phyloP scores from a whole-genome alignment of 2,113 vertebrate species.

The Pituophis catenifer region DNA sequence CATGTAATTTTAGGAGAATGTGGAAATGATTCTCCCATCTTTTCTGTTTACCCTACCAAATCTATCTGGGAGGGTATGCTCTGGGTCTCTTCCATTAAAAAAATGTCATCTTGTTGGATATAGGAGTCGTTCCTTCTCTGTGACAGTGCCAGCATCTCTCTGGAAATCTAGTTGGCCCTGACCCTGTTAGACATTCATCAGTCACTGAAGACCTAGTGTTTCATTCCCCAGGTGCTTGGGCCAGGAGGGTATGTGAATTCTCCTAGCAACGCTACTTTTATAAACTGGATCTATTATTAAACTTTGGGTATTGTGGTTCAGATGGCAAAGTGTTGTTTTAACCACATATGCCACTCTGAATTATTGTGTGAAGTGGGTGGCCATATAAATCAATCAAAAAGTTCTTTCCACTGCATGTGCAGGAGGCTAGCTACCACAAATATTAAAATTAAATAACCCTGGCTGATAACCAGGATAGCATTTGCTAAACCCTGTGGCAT shows the following conservation, averaged over 20 bases:
- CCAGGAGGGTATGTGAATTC: neutral
- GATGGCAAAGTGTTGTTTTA: neutral
- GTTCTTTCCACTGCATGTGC: neutral
- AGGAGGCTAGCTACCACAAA: neutral
- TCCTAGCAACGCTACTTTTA: neutral
- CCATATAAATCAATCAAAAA: neutral
- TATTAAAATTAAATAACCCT: neutral
- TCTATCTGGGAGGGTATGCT: neutral
- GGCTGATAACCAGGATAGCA: neutral
- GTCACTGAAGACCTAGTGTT: neutral
- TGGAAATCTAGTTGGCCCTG: neutral
- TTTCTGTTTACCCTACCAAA: neutral
- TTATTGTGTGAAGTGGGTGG: neutral
- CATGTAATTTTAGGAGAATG: neutral
- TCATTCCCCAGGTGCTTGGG: neutral
- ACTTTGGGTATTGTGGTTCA: neutral
- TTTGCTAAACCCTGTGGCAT: neutral
- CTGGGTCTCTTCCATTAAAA: neutral
- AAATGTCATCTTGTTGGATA: neutral
- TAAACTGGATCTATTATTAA: neutral
- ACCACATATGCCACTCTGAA: neutral
- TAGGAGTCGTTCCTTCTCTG: neutral
- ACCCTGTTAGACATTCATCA: neutral
- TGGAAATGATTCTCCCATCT: neutral
- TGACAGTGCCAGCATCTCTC: neutral